Evolutionary conservation across 2,888 invertebrate genomes (phyloP).

Genomic region (Dolichomitus sp.): DNA sequence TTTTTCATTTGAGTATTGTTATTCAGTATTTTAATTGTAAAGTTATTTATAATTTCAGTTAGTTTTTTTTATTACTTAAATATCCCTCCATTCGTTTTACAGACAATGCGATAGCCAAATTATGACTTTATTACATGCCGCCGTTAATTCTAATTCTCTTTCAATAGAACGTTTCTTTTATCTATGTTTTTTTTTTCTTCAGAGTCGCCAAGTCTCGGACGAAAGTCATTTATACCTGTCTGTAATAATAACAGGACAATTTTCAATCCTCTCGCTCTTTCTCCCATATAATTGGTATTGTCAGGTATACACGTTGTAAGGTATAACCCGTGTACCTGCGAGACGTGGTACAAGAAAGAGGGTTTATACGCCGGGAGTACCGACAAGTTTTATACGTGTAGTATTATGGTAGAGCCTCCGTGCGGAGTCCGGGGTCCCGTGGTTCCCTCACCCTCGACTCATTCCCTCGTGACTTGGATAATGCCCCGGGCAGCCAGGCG

Average conservation of each 20-base stretch:
- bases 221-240: slow-evolving; percentile 15
- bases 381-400: slow-evolving; percentile 64
- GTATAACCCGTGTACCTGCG: slow-evolving; percentile 62
- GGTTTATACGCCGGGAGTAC: slow-evolving; percentile 44
- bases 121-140: slow-evolving; percentile 11
- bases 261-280: slow-evolving; percentile 43
- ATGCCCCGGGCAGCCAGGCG: slow-evolving; percentile 74
- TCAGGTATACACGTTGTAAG: slow-evolving; percentile 53
- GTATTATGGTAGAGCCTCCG: slow-evolving; percentile 31
- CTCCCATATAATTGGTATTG: slow-evolving; percentile 61
- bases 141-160: slow-evolving; percentile 32
- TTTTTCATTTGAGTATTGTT: too few relatives aligned
- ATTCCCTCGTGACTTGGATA: slow-evolving; percentile 73
- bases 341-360: slow-evolving; percentile 66
- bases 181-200: neutral
- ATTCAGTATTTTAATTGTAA: neutral
- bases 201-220: neutral
- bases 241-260: slow-evolving; percentile 43
- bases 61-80: neutral
- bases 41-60: neutral
- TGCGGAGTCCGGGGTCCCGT: neutral
- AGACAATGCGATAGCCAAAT: too few relatives aligned
- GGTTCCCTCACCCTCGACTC: slow-evolving; percentile 22
- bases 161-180: neutral
- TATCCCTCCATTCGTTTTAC: neutral